phyloP scores from a whole-genome alignment of 2,113 vertebrate genomes.

The Burhinus oedicnemus region DNA sequence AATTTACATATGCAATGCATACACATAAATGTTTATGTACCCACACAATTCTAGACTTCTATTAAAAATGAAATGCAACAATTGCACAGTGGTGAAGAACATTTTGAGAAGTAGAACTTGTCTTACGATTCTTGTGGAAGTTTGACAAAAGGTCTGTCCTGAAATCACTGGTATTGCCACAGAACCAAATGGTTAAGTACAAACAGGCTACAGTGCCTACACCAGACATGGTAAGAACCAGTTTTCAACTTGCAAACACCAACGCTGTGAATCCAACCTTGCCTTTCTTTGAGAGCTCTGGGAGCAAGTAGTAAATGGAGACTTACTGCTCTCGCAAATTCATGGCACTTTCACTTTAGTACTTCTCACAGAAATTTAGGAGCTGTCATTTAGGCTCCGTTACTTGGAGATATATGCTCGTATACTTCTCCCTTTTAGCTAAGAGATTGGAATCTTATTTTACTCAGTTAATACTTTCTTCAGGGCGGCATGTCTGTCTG shows the following conservation, averaged over 20 bases:
- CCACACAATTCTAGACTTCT: background rate
- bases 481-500: background rate
- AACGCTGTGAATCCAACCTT: background rate
- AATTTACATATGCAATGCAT: background rate
- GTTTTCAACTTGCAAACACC: too few relatives aligned
- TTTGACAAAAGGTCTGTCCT: background rate
- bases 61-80: background rate
- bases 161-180: background rate
- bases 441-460: background rate
- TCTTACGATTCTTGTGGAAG: background rate
- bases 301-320: background rate
- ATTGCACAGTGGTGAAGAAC: background rate
- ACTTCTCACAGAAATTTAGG: background rate
- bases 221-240: background rate
- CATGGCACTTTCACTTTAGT: rapidly evolving
- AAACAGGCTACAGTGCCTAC: background rate
- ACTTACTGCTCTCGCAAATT: background rate
- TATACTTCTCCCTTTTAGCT: background rate
- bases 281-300: too few relatives aligned
- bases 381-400: background rate
- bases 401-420: background rate
- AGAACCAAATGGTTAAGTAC: rapidly evolving
- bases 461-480: background rate
- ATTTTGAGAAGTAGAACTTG: background rate
- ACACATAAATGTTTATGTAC: background rate